These are phyloP conservation scores for Pterocles orientalis DNA, from an alignment of 2,113 vertebrate species.

Conservation along the genomic window DNA sequence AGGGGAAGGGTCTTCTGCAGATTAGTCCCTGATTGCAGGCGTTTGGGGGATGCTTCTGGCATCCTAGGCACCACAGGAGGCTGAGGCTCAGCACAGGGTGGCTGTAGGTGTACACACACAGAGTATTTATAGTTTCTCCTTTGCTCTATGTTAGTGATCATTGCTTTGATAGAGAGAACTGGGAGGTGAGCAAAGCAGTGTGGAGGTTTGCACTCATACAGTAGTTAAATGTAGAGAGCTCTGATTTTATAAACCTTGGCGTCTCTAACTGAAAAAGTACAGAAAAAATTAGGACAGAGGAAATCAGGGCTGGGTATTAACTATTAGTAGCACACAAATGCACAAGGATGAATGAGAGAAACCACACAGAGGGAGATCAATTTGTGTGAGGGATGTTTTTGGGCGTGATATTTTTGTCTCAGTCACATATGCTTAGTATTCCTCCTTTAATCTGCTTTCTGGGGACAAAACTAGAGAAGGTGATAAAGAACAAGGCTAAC, in stretches of 20 bases:
- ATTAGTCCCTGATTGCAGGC: no score
- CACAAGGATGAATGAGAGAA: not conserved
- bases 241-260: not conserved
- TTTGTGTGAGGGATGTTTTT: not conserved
- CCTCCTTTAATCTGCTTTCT: not conserved
- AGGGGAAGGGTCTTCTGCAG: no score
- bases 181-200: not conserved
- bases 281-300: not conserved
- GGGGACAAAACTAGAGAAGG: not conserved
- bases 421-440: not conserved
- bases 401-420: not conserved
- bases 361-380: not conserved
- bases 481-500: not conserved
- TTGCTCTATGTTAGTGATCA: not conserved
- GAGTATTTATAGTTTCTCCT: not conserved
- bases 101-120: no score
- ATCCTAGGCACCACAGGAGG: no score
- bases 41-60: no score
- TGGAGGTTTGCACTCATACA: not conserved
- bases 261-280: not conserved
- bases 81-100: no score
- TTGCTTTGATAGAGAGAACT: not conserved
- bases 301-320: not conserved
- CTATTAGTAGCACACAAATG: not conserved
- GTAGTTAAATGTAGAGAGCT: not conserved